Percentiles rank a stretch among this genome's conserved stretches.
phyloP scores from a whole-genome alignment of 2,113 vertebrate species.

The Odobenus rosmarus region DNA sequence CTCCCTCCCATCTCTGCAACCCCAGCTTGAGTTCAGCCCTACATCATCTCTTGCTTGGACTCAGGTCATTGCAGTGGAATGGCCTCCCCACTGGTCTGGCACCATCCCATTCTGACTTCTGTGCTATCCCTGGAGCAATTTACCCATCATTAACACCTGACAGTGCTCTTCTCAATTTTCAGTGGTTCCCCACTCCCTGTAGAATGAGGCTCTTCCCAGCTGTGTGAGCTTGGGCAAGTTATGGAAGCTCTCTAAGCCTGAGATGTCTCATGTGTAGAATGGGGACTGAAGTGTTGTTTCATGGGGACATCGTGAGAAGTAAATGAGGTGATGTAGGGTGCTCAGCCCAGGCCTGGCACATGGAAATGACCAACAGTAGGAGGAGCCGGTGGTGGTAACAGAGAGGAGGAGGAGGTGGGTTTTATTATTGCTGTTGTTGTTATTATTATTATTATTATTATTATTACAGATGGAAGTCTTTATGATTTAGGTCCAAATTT shows the following conservation, averaged over 20 bases:
- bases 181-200: neutral
- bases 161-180: neutral
- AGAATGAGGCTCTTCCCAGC: neutral
- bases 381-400: neutral
- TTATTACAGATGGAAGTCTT: neutral
- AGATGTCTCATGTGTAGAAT: neutral
- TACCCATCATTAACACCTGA: neutral
- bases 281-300: neutral
- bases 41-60: neutral
- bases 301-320: neutral
- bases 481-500: neutral
- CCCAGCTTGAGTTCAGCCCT: neutral
- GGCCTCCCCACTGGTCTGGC: accelerated
- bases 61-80: accelerated
- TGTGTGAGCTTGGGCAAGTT: neutral
- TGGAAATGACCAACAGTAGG: accelerated
- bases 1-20: neutral
- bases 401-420: neutral
- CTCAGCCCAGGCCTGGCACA: neutral
- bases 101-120: neutral
- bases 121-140: neutral
- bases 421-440: neutral
- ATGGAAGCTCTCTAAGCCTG: neutral
- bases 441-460: neutral
- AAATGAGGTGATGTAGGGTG: neutral